These are phyloP conservation scores for Amphiduros pacificus DNA, from an alignment of 2,888 invertebrate genomes.

Conservation along the genomic window DNA sequence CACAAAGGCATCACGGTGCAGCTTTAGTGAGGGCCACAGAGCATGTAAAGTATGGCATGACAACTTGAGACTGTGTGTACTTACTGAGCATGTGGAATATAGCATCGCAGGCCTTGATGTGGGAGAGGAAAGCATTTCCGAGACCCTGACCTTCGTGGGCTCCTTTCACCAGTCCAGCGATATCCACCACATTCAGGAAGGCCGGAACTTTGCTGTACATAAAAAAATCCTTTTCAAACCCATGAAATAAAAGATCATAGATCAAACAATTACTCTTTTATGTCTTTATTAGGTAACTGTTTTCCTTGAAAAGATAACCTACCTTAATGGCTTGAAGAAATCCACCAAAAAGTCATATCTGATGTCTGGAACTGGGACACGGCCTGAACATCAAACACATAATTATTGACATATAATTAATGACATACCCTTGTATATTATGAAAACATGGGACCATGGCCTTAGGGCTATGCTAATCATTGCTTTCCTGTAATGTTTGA, in stretches of 20 bases:
- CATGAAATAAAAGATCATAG: no score
- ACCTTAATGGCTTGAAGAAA: constrained; percentile 93
- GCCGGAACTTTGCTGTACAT: constrained; percentile 91
- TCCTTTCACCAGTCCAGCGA: constrained; percentile 96
- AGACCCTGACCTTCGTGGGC: constrained; percentile 97
- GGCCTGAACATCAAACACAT: constrained; percentile 21
- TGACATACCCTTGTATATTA: no score
- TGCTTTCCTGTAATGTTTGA: no score
- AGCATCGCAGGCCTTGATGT: constrained; percentile 97
- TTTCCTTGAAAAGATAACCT: constrained; percentile 27
- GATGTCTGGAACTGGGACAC: constrained; percentile 93
- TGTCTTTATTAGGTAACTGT: background rate
- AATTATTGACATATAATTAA: no score
- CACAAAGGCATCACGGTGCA: no score
- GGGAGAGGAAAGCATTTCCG: constrained; percentile 97
- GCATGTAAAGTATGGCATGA: no score
- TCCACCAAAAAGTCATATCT: constrained; percentile 91
- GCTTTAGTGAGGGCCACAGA: no score
- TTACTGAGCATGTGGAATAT: constrained; percentile 95
- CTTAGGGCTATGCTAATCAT: no score
- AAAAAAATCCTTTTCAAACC: no score
- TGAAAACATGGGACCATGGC: no score
- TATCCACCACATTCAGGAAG: constrained; percentile 95
- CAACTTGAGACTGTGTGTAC: no score
- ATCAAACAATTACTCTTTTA: background rate